Percentiles rank a stretch among this genome's conserved stretches.
Conservation (phyloP, 1,140 invertebrate species). For the Tachypleus tridentatus region DNA sequence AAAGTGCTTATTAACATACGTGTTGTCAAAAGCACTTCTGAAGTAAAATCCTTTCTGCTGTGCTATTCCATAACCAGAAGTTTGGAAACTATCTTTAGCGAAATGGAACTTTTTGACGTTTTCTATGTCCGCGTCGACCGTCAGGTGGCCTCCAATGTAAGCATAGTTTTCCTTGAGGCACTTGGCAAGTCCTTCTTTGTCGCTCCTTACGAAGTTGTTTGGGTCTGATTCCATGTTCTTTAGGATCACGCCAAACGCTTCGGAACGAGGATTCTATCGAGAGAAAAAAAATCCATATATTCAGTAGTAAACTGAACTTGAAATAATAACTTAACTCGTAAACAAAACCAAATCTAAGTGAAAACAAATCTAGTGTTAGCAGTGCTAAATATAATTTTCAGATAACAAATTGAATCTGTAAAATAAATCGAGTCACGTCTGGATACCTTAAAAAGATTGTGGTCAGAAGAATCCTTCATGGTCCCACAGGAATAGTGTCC, state of each 20-base stretch:
- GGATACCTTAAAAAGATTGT: conserved; percentile 15
- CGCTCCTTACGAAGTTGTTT: conserved; percentile 8
- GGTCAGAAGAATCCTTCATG: conserved; percentile 15
- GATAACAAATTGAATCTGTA: too few species aligned
- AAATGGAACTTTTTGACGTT: conserved; percentile 8
- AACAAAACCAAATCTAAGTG: too few species aligned
- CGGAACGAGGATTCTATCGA: not conserved
- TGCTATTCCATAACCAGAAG: conserved; percentile 16
- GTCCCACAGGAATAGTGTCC: conserved; percentile 11
- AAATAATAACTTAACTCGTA: too few species aligned
- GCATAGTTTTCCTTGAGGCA: conserved; percentile 11
- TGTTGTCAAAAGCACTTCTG: conserved; percentile 7
- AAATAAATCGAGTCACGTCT: not conserved
- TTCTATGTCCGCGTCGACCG: conserved; percentile 13
- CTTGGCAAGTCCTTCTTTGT: conserved; percentile 10
- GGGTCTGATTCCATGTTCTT: conserved; percentile 14
- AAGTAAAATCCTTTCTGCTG: conserved; percentile 5
- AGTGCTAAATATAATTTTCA: too few species aligned
- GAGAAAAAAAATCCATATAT: not conserved
- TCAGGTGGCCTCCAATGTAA: conserved; percentile 17
- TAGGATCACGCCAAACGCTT: not conserved
- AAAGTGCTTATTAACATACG: conserved; percentile 1
- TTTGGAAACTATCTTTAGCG: conserved; percentile 11
- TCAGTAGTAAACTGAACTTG: not conserved
- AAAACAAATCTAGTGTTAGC: too few species aligned